Evolutionary conservation across 2,888 invertebrate species (phyloP).

Genomic region (Lingula anatina): DNA sequence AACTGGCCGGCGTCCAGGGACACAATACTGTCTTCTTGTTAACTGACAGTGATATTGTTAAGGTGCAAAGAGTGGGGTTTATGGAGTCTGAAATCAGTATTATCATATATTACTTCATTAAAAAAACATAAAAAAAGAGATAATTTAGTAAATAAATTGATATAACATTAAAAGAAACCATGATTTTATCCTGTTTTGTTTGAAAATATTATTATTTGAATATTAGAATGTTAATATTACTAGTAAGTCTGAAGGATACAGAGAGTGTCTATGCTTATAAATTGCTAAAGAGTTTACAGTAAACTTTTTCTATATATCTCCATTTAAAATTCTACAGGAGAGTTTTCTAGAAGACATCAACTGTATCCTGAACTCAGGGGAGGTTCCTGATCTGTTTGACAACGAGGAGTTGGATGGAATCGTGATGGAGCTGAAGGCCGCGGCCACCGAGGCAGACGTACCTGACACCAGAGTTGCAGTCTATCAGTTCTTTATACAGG

Average conservation of each 20-base stretch:
- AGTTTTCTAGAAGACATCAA: constrained; percentile 51
- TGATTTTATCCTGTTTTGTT: too few species aligned
- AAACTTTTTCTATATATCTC: too few species aligned
- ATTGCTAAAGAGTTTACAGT: too few species aligned
- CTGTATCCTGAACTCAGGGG: constrained; percentile 50
- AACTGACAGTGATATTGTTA: constrained; percentile 49
- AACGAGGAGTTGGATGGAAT: constrained; percentile 50
- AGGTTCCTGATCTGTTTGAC: constrained; percentile 51
- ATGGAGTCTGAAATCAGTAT: too few species aligned
- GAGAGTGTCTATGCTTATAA: too few species aligned
- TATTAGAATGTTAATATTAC: too few species aligned
- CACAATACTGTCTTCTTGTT: constrained; percentile 44
- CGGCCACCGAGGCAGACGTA: constrained; percentile 41
- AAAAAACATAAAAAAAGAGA: background rate
- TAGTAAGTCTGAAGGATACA: too few species aligned
- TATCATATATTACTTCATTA: too few species aligned
- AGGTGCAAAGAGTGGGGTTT: too few species aligned
- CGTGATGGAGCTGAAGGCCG: constrained; percentile 47
- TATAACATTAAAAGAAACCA: too few species aligned
- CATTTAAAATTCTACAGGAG: too few species aligned
- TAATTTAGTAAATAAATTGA: background rate
- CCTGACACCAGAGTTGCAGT: constrained; percentile 43
- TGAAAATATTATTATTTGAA: too few species aligned
- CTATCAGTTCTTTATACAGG: constrained; percentile 45
- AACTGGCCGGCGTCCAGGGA: constrained; percentile 40